A percentile compares a stretch with the other conserved stretches of the same genome.
phyloP scores from a whole-genome alignment of 1,140 invertebrate species.

The Atta cephalotes region DNA sequence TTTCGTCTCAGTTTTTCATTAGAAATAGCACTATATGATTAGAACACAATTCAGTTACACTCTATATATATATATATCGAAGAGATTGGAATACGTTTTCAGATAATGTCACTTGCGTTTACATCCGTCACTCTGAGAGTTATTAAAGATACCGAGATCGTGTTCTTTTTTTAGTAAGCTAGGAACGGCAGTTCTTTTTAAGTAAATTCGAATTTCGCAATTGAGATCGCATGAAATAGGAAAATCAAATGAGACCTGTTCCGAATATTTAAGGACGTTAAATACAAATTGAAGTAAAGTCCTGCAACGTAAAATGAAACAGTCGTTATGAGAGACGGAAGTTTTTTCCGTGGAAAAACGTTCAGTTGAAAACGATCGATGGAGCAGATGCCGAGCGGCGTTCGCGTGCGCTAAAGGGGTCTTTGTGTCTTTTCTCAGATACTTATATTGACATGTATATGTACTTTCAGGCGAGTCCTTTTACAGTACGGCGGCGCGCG shows the following conservation, averaged over 20 bases:
- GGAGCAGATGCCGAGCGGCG: conserved; percentile 31
- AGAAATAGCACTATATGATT: no score
- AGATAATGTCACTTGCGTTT: neutral
- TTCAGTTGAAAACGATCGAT: conserved; percentile 47
- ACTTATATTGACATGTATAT: conserved; percentile 29
- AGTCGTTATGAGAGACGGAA: conserved; percentile 26
- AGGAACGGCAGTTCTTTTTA: neutral
- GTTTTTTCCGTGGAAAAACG: conserved; percentile 17
- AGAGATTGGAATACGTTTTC: neutral
- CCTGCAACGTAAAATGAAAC: conserved; percentile 15
- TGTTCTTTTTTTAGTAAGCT: neutral
- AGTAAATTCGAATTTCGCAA: conserved; percentile 2
- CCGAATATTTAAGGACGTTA: neutral
- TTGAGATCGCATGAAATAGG: conserved; percentile 1
- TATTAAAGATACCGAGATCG: neutral
- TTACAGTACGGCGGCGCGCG: conserved; percentile 64
- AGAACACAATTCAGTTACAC: no score
- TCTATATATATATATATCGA: no score
- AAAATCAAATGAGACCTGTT: conserved; percentile 1
- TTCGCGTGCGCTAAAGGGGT: conserved; percentile 24
- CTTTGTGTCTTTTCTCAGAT: conserved; percentile 22
- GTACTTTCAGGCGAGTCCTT: conserved; percentile 74
- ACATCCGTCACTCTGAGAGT: neutral
- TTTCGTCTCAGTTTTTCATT: no score
- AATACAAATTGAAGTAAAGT: conserved; percentile 11